Percentiles rank a stretch among this genome's conserved stretches.
Evolutionary conservation across 2,888 invertebrate species (phyloP).

Genomic region (Horisme vitalbata): DNA sequence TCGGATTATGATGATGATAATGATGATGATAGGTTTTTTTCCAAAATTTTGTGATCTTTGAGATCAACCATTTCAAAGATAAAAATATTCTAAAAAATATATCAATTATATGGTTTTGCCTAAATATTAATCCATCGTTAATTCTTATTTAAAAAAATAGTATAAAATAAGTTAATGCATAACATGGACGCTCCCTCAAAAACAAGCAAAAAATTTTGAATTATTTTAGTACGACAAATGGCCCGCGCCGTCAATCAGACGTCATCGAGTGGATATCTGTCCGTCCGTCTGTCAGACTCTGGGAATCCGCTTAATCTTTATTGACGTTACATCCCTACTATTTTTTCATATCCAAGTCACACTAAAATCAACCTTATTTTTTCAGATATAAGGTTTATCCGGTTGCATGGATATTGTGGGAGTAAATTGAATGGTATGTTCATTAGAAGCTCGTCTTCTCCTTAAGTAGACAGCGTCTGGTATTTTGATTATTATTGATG

Average conservation of each 20-base stretch:
- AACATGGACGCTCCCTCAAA: slow-evolving; percentile 11
- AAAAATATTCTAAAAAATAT: too few relatives aligned
- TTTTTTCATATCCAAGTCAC: background rate
- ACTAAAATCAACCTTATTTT: slow-evolving; percentile 15
- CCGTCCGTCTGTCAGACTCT: slow-evolving; percentile 52
- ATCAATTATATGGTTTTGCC: too few relatives aligned
- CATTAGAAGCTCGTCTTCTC: slow-evolving; percentile 34
- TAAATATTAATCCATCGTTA: too few relatives aligned
- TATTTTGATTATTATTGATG: slow-evolving; percentile 58
- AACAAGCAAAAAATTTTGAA: slow-evolving; percentile 18
- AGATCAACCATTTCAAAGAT: too few relatives aligned
- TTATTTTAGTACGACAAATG: slow-evolving; percentile 34
- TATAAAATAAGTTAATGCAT: background rate
- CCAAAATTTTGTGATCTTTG: too few relatives aligned
- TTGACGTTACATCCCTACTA: slow-evolving; percentile 44
- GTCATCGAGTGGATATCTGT: slow-evolving; percentile 57
- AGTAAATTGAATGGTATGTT: slow-evolving; percentile 28
- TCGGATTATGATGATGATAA: too few relatives aligned
- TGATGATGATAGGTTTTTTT: too few relatives aligned
- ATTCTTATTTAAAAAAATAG: too few relatives aligned
- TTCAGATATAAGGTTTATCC: slow-evolving; percentile 5
- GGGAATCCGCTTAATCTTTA: slow-evolving; percentile 63
- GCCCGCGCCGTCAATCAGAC: slow-evolving; percentile 55
- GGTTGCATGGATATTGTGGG: background rate
- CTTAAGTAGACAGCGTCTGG: slow-evolving; percentile 41